These are phyloP conservation scores for Nezara viridula DNA, from an alignment of 2,888 invertebrate species.

Conservation along the genomic window DNA sequence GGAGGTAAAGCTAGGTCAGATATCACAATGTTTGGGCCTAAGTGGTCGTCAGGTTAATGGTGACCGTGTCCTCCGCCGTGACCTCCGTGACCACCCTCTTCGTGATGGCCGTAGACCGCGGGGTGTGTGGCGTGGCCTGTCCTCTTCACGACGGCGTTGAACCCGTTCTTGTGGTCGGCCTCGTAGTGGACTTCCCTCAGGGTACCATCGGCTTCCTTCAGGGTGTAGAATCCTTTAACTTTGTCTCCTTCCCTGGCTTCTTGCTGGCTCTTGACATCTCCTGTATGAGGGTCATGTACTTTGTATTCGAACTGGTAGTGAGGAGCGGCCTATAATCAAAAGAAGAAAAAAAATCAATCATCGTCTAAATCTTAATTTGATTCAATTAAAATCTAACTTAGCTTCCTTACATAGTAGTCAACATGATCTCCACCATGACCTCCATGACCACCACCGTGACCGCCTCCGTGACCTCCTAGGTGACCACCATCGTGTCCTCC, in stretches of 20 bases:
- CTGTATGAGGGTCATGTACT: slow-evolving; percentile 68
- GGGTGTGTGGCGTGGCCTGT: slow-evolving; percentile 62
- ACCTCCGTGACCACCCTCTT: slow-evolving; percentile 20
- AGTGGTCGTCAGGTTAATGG: background rate
- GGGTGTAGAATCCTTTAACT: slow-evolving; percentile 70
- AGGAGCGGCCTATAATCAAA: slow-evolving; percentile 68
- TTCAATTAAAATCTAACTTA: slow-evolving; percentile 30
- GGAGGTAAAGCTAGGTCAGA: slow-evolving; percentile 52
- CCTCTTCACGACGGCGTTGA: slow-evolving; percentile 66
- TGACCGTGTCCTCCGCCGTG: slow-evolving; percentile 19
- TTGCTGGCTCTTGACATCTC: slow-evolving; percentile 70
- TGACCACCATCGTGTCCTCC: background rate
- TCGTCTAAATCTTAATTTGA: slow-evolving; percentile 35
- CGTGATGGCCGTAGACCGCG: slow-evolving; percentile 50
- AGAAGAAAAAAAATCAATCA: background rate
- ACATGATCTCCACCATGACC: slow-evolving; percentile 61
- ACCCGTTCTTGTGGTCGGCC: slow-evolving; percentile 65
- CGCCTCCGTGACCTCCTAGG: background rate
- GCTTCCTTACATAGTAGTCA: slow-evolving; percentile 61
- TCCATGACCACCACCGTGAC: slow-evolving; percentile 47
- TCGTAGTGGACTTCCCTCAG: slow-evolving; percentile 65
- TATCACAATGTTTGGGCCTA: background rate
- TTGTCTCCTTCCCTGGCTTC: slow-evolving; percentile 70
- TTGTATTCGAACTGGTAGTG: slow-evolving; percentile 70
- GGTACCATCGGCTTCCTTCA: slow-evolving; percentile 65